Evolutionary conservation across 2,888 invertebrate genomes (phyloP).

Genomic region (Drosophila sordidula): DNA sequence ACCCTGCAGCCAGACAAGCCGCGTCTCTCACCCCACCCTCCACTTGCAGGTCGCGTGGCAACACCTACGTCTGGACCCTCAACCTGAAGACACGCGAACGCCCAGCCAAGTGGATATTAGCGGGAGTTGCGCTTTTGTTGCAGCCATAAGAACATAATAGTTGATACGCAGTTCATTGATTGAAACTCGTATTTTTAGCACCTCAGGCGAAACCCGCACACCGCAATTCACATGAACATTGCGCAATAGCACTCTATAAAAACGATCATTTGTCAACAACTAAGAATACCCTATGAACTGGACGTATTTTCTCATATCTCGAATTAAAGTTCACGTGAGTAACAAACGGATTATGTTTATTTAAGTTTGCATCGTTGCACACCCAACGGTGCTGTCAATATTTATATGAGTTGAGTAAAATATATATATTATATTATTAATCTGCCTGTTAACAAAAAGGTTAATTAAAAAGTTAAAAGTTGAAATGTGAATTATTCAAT

Average conservation of each 20-base stretch:
- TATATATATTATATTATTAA: too few relatives aligned
- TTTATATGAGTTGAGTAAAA: too few relatives aligned
- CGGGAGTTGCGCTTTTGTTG: slow-evolving; percentile 95
- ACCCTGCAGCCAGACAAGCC: not conserved
- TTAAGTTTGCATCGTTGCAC: too few relatives aligned
- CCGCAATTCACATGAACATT: slow-evolving; percentile 24
- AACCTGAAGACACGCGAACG: slow-evolving; percentile 95
- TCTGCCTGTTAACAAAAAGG: too few relatives aligned
- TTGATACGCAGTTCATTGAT: slow-evolving; percentile 8
- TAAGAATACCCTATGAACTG: too few relatives aligned
- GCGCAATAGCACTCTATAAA: slow-evolving; percentile 17
- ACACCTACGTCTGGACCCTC: slow-evolving; percentile 98
- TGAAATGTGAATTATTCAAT: too few relatives aligned
- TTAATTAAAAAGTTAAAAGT: too few relatives aligned
- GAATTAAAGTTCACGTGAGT: too few relatives aligned
- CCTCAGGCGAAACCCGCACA: slow-evolving; percentile 1
- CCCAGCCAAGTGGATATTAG: slow-evolving; percentile 96
- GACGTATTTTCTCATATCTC: too few relatives aligned
- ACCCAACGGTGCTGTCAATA: too few relatives aligned
- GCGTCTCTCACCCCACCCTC: not conserved
- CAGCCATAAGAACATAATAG: slow-evolving; percentile 86
- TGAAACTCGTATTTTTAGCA: slow-evolving; percentile 24
- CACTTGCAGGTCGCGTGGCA: slow-evolving; percentile 89
- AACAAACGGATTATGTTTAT: too few relatives aligned
- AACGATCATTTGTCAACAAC: too few relatives aligned